Percentiles rank a stretch among this genome's conserved stretches.
phyloP scores from a whole-genome alignment of 2,888 invertebrate genomes.

The Dinocampus coccinellae region DNA sequence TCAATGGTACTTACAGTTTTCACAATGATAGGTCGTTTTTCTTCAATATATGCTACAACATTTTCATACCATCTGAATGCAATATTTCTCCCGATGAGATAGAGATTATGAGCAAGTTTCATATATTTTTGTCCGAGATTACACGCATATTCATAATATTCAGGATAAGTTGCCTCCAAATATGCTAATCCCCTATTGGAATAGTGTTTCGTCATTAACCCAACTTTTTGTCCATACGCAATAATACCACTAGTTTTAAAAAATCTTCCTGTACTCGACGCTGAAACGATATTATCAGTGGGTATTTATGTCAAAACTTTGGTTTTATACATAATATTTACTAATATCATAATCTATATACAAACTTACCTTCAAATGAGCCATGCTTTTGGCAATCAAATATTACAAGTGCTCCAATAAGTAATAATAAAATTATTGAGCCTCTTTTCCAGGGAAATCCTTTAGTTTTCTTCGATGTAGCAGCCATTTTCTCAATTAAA shows the following conservation, averaged over 20 bases:
- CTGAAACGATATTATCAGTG: conserved; percentile 60
- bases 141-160: conserved; percentile 74
- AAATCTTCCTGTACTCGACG: conserved; percentile 76
- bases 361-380: conserved; percentile 76
- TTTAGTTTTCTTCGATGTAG: conserved; percentile 54
- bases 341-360: neutral
- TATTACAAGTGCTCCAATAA: conserved; percentile 74
- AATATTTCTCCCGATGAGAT: conserved; percentile 72
- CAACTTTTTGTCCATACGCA: conserved; percentile 76
- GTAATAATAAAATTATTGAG: conserved; percentile 74
- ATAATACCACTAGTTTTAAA: conserved; percentile 77
- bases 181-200: conserved; percentile 77
- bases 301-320: conserved; percentile 2
- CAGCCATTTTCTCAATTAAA: conserved; percentile 70
- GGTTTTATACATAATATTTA: conserved; percentile 17
- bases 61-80: conserved; percentile 71
- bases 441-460: conserved; percentile 78
- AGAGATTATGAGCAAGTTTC: conserved; percentile 74
- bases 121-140: conserved; percentile 75
- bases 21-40: conserved; percentile 72
- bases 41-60: conserved; percentile 70
- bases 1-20: conserved; percentile 70
- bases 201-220: conserved; percentile 74
- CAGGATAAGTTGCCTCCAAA: conserved; percentile 78
- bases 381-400: conserved; percentile 78